Evolutionary conservation across 2,888 invertebrate species (phyloP).

Genomic region (Spilarctia lutea): DNA sequence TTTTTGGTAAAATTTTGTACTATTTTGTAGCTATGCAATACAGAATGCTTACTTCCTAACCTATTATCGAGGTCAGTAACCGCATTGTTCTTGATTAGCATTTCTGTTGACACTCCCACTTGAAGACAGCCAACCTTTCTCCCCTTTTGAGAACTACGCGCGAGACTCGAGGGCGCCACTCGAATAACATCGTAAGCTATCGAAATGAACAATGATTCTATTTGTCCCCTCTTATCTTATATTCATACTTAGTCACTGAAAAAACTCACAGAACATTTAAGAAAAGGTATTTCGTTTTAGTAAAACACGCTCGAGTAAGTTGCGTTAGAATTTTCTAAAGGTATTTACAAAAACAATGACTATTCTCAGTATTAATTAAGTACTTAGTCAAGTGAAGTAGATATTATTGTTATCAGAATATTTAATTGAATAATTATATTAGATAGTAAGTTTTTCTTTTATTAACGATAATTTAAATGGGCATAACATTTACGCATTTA

Average conservation of each 20-base stretch:
- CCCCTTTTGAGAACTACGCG: background rate
- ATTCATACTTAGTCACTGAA: background rate
- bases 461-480: too few relatives aligned
- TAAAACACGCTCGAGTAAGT: background rate
- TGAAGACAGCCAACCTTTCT: background rate
- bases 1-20: too few relatives aligned
- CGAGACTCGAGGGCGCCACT: background rate
- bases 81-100: background rate
- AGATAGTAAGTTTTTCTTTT: too few relatives aligned
- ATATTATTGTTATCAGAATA: background rate
- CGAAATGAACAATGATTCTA: background rate
- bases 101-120: background rate
- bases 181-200: background rate
- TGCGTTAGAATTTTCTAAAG: background rate
- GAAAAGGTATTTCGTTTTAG: background rate
- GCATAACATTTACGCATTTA: too few relatives aligned
- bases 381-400: background rate
- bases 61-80: background rate
- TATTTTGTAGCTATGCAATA: background rate
- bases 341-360: too few relatives aligned
- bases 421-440: too few relatives aligned
- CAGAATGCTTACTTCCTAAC: background rate
- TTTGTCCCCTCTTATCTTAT: background rate
- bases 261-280: background rate
- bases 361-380: background rate